Base-by-base conservation (phyloP, 2,797 vertebrate genomes). In the Tolypeutes matacus region DNA sequence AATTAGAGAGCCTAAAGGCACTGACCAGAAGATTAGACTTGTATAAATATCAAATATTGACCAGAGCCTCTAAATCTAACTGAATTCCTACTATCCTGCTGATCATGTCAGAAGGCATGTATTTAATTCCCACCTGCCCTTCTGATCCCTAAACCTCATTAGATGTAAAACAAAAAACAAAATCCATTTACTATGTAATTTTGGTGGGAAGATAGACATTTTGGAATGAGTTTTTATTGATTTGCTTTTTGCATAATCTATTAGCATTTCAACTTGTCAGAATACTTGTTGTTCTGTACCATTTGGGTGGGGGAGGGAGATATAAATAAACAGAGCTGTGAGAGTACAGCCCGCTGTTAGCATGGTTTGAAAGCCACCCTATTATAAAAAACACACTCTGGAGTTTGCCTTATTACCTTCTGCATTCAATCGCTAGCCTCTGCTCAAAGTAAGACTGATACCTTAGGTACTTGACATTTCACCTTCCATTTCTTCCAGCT, bases 21-120 rank as follows among this genome's bases (percentile, higher is more conserved):
- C 70, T 84, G 88, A 94, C 93, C 76, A 96, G 96, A 95, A 96
- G 94, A 97, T 97, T 62, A 97, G 88, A 95, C 88, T 90, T 96
- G 80, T 95, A 95, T 94, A 97, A 97, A 95, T 94, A 96, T 94
- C 85, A 78, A 76, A 73, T 95, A 72, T 87, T 96, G 96, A 64
- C 84, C 78, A 11, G 60, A 90, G 18, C n/a, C 65, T 88, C 80
- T 80, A 86, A 95, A 89, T 96, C 78, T 94, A 95, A 80, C 62
- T 78, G 76, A 60, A 93, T 58, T 29, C 23, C 2, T 80, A 77
- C 39, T 91, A 10, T 7, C 18, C 25, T 82, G 91, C 29, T 91
- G 64, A 91, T 70, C 36, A 69, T 15, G 70, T 78, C 36, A 75
- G 85, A 95, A 65, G 25, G 29, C 60, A 72, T 82, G 9, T 69